Conservation (phyloP, 2,113 vertebrate genomes). For the Catharus bicknelli region DNA sequence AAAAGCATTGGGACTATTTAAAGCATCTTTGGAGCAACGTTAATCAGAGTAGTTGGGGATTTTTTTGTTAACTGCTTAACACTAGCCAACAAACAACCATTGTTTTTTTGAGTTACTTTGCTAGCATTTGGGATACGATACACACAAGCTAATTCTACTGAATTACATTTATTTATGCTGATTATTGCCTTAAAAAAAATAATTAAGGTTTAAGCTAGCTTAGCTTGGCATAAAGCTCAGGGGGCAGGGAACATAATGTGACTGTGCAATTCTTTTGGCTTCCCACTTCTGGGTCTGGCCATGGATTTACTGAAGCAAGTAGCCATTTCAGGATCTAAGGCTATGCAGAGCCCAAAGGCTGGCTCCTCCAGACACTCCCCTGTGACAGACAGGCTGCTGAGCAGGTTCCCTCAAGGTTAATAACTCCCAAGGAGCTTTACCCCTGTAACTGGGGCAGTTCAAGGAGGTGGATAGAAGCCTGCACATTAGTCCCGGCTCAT, state of each 20-base stretch:
- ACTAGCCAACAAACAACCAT: neutral
- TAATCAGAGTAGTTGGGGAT: neutral
- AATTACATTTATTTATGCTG: conserved; percentile 17
- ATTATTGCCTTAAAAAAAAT: conserved; percentile 45
- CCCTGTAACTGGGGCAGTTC: neutral
- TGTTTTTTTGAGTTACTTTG: neutral
- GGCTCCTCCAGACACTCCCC: neutral
- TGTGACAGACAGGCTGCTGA: neutral
- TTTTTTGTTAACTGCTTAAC: neutral
- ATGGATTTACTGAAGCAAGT: neutral
- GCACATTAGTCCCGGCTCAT: neutral
- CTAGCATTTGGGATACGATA: neutral
- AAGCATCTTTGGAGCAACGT: neutral
- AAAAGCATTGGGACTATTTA: neutral
- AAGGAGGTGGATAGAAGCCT: neutral
- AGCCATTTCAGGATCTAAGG: neutral
- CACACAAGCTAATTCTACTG: neutral
- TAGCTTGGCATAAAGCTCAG: neutral
- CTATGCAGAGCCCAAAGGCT: neutral
- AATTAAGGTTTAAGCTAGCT: neutral
- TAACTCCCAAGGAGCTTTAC: conserved; percentile 9
- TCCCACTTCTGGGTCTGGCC: neutral
- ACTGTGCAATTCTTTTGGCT: neutral
- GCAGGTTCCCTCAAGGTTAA: conserved; percentile 26
- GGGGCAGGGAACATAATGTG: neutral